Evolutionary conservation across 2,888 invertebrate species (phyloP).

Genomic region (Folsomia manolachei): DNA sequence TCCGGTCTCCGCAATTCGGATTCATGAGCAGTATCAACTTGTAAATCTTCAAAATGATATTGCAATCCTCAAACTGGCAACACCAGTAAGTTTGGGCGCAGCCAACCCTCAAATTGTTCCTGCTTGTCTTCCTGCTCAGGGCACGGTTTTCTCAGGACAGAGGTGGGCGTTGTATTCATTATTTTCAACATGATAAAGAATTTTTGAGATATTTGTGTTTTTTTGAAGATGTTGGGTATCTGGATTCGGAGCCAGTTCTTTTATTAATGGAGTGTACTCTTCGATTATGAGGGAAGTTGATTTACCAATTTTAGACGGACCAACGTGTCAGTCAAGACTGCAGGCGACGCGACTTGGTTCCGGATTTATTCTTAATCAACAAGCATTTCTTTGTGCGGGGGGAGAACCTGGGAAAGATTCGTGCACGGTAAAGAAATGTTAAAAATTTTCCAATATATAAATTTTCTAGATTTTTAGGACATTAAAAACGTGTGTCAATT

Average conservation of each 20-base stretch:
- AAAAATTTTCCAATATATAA: too few species aligned
- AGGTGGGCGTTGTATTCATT: too few species aligned
- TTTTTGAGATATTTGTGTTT: too few species aligned
- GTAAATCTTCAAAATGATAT: constrained; percentile 75
- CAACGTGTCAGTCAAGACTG: constrained; percentile 64
- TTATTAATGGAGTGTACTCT: constrained; percentile 59
- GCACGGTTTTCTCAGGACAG: constrained; percentile 23
- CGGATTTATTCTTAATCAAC: constrained; percentile 62
- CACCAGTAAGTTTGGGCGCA: constrained; percentile 53
- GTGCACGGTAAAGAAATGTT: constrained; percentile 71
- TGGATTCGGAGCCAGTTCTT: constrained; percentile 82
- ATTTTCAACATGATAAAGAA: too few species aligned
- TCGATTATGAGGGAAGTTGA: constrained; percentile 71
- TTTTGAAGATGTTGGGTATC: constrained; percentile 56
- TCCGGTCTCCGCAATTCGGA: constrained; percentile 60
- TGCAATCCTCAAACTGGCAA: constrained; percentile 68
- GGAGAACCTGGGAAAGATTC: constrained; percentile 72
- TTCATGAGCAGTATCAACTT: constrained; percentile 67
- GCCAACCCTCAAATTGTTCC: constrained; percentile 57
- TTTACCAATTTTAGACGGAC: constrained; percentile 65
- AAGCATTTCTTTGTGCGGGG: constrained; percentile 74
- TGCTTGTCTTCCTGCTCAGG: constrained; percentile 57
- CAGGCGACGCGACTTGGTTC: constrained; percentile 65
- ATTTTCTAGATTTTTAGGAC: too few species aligned
- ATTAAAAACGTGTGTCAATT: too few species aligned